Evolutionary conservation across 1,140 invertebrate genomes (phyloP), one percentile per base, ranked within the genome.

Genomic region (Andricus grossulariae): DNA sequence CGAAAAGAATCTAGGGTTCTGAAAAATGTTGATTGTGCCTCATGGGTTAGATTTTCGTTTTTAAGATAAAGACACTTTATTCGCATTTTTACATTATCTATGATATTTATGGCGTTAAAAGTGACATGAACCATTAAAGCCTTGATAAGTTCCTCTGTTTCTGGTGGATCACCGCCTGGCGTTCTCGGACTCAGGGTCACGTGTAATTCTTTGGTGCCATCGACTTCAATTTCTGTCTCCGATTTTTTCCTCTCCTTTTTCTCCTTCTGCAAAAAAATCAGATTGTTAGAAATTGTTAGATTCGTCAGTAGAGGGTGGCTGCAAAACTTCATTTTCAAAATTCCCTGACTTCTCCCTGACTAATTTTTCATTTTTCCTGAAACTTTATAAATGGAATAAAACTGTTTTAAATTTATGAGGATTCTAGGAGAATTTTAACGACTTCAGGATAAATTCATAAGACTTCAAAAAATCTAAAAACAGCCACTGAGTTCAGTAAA

Each of bases 101-200:
- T 73, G 80, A 82, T 75, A 76, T 83, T 75, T 73, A 18, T 50
- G 5, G 71, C 75, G 66, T 79, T 82, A 85, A 84, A 88, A 89
- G 71, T 77, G 66, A 78, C 84, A 91, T 90, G 88, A 89, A 93
- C 93, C 91, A 93, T 92, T 79, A 94, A 86, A 71, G 95, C 94
- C 92, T 96, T 96, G 82, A 97, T 95, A 13, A 98, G 92, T 88
- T 97, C 96, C 88, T 97, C 96, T 2, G 96, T 96, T 87, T 97
- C 97, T 32, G 97, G 97, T 15, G 97, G 96, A 87, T 97, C 96
- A n/a, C 94, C 95, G 21, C 93, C 93, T 1, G 95, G 95, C 60
- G 95, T 94, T 78, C 94, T 94, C 3, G 96, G 96, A 82, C 96
- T 96, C 49, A 96, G 90, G 7, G 94, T 95, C 3, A 95, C 93